phyloP scores from a whole-genome alignment of 2,888 invertebrate species.

The Campoplex capitator region DNA sequence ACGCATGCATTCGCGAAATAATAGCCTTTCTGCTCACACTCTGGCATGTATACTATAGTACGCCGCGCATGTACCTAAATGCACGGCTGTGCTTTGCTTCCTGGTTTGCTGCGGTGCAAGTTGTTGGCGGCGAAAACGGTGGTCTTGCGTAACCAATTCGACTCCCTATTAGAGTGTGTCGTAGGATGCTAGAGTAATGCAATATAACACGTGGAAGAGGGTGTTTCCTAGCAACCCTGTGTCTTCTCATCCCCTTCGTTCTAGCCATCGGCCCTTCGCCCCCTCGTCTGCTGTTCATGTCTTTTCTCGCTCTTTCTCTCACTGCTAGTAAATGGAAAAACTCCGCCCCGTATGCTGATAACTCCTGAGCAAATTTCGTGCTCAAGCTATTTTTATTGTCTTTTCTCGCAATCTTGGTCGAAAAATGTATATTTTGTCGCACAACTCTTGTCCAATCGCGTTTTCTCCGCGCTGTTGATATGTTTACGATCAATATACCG shows the following conservation, averaged over 20 bases:
- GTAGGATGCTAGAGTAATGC: slow-evolving; percentile 81
- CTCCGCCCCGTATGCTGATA: slow-evolving; percentile 1
- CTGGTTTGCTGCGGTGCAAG: slow-evolving; percentile 36
- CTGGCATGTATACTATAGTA: too few species aligned
- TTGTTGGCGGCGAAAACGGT: slow-evolving; percentile 70
- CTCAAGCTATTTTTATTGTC: neutral
- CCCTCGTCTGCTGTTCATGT: neutral
- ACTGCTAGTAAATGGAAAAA: neutral
- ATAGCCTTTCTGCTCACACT: neutral
- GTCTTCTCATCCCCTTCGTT: slow-evolving; percentile 77
- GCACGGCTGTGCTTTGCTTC: slow-evolving; percentile 7
- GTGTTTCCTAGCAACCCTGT: slow-evolving; percentile 83
- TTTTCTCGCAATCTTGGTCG: neutral
- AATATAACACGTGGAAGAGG: slow-evolving; percentile 82
- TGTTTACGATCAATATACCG: too few species aligned
- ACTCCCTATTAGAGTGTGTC: slow-evolving; percentile 33
- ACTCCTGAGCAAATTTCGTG: slow-evolving; percentile 3
- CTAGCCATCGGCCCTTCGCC: slow-evolving; percentile 54
- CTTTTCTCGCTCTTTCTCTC: neutral
- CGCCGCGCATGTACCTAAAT: slow-evolving; percentile 30
- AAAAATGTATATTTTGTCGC: neutral
- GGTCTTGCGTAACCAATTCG: slow-evolving; percentile 79
- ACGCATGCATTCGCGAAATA: neutral
- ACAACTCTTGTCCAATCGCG: too few species aligned
- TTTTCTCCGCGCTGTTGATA: too few species aligned